These are phyloP conservation scores for Lutjanus argentimaculatus DNA, from an alignment of 2,797 vertebrate genomes.

Conservation along the genomic window DNA sequence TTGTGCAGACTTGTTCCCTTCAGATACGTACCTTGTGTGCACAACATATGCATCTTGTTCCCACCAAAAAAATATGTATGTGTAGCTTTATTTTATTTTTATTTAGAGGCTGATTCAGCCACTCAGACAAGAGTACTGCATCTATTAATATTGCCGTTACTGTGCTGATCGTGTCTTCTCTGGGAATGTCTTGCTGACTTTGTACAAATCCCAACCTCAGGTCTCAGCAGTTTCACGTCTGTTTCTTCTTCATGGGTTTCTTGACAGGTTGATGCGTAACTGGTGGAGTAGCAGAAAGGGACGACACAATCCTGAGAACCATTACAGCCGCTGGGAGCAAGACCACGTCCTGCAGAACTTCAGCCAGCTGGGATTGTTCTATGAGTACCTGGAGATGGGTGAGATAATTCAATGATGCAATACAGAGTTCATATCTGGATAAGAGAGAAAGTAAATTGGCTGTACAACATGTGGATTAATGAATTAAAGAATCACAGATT, in stretches of 20 bases:
- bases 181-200: background rate
- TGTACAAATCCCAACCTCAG: background rate
- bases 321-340: conserved; percentile 96
- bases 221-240: background rate
- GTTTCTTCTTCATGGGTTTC: conserved; percentile 9
- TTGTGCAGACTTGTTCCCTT: background rate
- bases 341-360: conserved; percentile 93
- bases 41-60: background rate
- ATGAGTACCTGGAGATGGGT: conserved; percentile 99
- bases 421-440: background rate
- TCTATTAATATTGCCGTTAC: background rate
- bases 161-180: background rate
- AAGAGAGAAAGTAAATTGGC: background rate
- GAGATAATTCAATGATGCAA: conserved; percentile 41
- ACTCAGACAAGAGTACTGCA: background rate
- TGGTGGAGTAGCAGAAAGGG: conserved; percentile 92
- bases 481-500: background rate
- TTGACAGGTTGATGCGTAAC: conserved; percentile 89
- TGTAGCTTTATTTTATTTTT: no score
- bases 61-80: no score
- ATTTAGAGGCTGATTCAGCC: background rate
- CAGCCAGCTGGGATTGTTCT: conserved; percentile 93
- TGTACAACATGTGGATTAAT: background rate
- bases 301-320: conserved; percentile 87
- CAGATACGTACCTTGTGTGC: background rate